These are phyloP conservation scores for Tupiocoris notatus DNA, from an alignment of 2,888 invertebrate species.

Conservation along the genomic window DNA sequence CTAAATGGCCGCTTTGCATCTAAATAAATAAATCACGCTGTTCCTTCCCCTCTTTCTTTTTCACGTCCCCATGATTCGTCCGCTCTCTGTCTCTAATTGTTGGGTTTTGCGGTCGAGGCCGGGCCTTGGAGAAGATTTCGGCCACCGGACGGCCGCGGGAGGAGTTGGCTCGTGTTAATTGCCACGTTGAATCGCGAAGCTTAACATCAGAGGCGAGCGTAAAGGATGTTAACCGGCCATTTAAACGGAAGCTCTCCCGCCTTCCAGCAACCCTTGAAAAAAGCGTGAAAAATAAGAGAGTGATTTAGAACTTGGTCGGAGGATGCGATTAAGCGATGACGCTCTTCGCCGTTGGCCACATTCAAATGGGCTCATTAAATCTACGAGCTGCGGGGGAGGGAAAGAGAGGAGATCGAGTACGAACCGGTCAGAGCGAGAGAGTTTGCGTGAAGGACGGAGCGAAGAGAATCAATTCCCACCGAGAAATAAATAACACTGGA, in stretches of 20 bases:
- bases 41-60: too few species aligned
- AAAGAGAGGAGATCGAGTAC: too few species aligned
- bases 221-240: slow-evolving; percentile 34
- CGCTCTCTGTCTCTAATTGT: too few species aligned
- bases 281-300: slow-evolving; percentile 13
- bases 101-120: too few species aligned
- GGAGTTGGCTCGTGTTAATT: slow-evolving; percentile 19
- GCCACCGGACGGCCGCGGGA: not conserved
- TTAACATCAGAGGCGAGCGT: slow-evolving; percentile 12
- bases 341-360: slow-evolving; percentile 36
- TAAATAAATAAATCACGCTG: too few species aligned
- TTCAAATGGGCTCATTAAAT: slow-evolving; percentile 38
- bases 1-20: too few species aligned
- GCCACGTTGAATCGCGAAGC: slow-evolving; percentile 26
- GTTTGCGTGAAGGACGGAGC: slow-evolving; percentile 1
- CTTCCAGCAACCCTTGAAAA: not conserved
- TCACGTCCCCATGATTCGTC: too few species aligned
- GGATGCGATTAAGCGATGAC: slow-evolving; percentile 40
- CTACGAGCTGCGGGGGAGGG: not conserved
- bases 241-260: not conserved
- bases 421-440: not conserved
- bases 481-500: slow-evolving; percentile 38
- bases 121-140: too few species aligned
- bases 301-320: slow-evolving; percentile 28
- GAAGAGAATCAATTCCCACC: slow-evolving; percentile 38